Evolutionary conservation across 2,888 invertebrate species (phyloP), one percentile per base, ranked within the genome.

Genomic region (Macaria notata): DNA sequence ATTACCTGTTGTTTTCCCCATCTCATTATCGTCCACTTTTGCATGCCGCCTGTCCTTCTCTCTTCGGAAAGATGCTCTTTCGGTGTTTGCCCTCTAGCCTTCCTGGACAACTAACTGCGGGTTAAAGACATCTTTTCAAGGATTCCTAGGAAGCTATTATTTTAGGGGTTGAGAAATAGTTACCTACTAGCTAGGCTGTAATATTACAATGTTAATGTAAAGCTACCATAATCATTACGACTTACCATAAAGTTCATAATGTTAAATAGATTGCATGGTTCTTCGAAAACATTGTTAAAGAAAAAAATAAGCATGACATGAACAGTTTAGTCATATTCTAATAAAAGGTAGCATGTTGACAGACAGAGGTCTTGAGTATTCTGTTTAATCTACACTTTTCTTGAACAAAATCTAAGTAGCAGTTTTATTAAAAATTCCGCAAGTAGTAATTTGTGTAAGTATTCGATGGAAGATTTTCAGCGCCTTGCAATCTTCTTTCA

Each of bases 11-110:
- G 81, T 67, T 78, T 78, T 72, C 68, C 63, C 71, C 86, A 83
- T 84, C 62, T 77, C 86, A 86, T 87, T 67, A 44, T 68, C 81
- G 78, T 84, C 84, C 87, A 86, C 85, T 83, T 69, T 73, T 86
- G 88, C 88, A 88, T 87, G 89, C 75, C 83, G 88, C 88, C 83
- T 87, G 84, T 70, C 71, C 72, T 62, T 59, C 73, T 66, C 68
- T 72, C 70, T 67, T 54, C 61, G 67, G 71, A 63, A 72, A 72
- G 72, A 76, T 77, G 71, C 71, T 72, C 67, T 72, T 68, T 75
- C 68, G 66, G 45, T 56, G 39, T 52, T 53, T 43, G 49, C 36
- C 56, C 54, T 42, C 33, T 9, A 30, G 29, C 38, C 54, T 43
- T 44, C 46, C 30, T 42, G 9, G 43, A 8, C 42, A 46, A 36